Percentiles rank a stretch among this genome's conserved stretches.
Evolutionary conservation across 1,140 invertebrate species (phyloP).

Genomic region (Drosophila ercepeae): DNA sequence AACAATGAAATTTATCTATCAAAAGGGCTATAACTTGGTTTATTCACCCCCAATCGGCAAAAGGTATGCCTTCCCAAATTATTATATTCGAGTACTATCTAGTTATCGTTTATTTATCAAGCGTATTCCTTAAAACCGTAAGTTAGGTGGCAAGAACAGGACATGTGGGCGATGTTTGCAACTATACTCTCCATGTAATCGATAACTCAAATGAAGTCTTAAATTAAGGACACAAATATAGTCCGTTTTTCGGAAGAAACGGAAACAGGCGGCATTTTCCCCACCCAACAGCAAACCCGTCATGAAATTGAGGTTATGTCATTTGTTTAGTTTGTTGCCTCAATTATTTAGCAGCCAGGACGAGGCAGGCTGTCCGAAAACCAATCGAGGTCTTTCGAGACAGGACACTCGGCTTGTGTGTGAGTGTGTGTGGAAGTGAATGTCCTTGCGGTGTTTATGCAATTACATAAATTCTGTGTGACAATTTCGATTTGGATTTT

Average conservation of each 20-base stretch:
- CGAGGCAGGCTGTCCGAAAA: neutral
- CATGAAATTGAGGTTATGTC: constrained; percentile 71
- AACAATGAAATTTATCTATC: too few relatives aligned
- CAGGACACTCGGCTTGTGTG: constrained; percentile 16
- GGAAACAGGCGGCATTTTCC: constrained; percentile 29
- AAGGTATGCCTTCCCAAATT: too few relatives aligned
- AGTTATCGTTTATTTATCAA: too few relatives aligned
- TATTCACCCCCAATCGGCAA: too few relatives aligned
- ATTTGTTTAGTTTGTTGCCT: constrained; percentile 75
- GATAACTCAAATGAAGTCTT: constrained; percentile 23
- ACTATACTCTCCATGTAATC: constrained; percentile 21
- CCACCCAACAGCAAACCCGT: constrained; percentile 27
- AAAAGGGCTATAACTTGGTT: too few relatives aligned
- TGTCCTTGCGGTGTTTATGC: constrained; percentile 67
- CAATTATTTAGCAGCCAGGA: constrained; percentile 63
- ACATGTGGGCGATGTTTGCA: too few relatives aligned
- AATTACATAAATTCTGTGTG: constrained; percentile 78
- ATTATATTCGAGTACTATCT: too few relatives aligned
- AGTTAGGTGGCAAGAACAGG: too few relatives aligned
- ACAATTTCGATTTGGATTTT: constrained; percentile 78
- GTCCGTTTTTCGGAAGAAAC: constrained; percentile 16
- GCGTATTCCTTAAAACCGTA: too few relatives aligned
- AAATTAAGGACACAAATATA: too few relatives aligned
- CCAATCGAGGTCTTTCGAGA: constrained; percentile 27
- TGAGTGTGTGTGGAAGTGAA: neutral